A percentile compares a stretch with the other conserved stretches of the same genome.
phyloP scores from a whole-genome alignment of 1,140 invertebrate species.

The Platyscapa corneri region DNA sequence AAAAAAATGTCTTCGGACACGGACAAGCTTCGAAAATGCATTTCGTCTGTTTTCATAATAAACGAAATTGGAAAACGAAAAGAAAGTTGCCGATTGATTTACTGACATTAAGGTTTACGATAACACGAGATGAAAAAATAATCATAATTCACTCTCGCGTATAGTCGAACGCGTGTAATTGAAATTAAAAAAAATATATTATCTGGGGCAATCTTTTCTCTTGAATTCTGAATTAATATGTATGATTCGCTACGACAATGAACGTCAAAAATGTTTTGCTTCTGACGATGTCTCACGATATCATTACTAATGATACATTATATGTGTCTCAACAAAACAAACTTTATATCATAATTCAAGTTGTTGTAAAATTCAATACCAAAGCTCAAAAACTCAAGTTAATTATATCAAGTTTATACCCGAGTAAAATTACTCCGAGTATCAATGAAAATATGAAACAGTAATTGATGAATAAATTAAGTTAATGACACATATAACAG shows the following conservation, averaged over 20 bases:
- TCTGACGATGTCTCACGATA: not conserved
- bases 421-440: too few species aligned
- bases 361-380: not conserved
- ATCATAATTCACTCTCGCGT: not conserved
- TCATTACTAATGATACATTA: not conserved
- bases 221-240: not conserved
- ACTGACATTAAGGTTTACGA: slow-evolving; percentile 66
- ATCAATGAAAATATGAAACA: too few species aligned
- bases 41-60: too few species aligned
- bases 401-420: too few species aligned
- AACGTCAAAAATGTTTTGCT: not conserved
- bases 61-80: too few species aligned
- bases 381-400: too few species aligned
- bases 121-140: slow-evolving; percentile 17
- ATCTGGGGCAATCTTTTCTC: slow-evolving; percentile 13
- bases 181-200: slow-evolving; percentile 9
- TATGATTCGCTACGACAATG: too few species aligned
- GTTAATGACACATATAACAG: too few species aligned
- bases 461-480: too few species aligned
- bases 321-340: not conserved
- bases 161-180: slow-evolving; percentile 24
- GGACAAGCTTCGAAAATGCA: too few species aligned
- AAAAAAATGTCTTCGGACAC: too few species aligned
- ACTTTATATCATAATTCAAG: not conserved
- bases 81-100: slow-evolving; percentile 34